Percentiles rank a stretch among this genome's conserved stretches.
These are phyloP conservation scores for Xanthorhoe designata DNA, from an alignment of 2,888 invertebrate genomes.

Conservation along the genomic window DNA sequence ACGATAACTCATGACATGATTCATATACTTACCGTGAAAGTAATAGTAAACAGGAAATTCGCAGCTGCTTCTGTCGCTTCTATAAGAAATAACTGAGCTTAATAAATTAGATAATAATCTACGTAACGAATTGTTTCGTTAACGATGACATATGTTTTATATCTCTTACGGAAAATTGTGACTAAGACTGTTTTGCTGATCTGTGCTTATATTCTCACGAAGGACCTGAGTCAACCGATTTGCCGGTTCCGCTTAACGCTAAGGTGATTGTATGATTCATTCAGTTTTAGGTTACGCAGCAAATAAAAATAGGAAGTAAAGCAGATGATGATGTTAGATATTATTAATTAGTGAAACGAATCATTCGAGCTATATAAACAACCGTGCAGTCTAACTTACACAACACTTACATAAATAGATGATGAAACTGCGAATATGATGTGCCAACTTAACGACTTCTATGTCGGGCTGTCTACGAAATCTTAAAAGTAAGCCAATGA, in stretches of 20 bases:
- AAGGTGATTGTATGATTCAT: constrained; percentile 39
- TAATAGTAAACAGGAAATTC: constrained; percentile 32
- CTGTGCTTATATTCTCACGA: constrained; percentile 49
- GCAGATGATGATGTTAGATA: constrained; percentile 17
- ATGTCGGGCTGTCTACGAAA: constrained; percentile 51
- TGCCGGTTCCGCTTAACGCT: constrained; percentile 56
- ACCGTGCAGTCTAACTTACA: constrained; percentile 70
- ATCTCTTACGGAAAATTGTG: constrained; percentile 25
- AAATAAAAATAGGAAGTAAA: constrained; percentile 22
- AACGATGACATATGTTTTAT: constrained; percentile 17
- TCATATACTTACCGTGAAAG: constrained; percentile 40
- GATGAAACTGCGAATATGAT: constrained; percentile 71
- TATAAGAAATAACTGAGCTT: neutral
- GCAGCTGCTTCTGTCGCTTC: constrained; percentile 9
- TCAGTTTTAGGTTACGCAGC: constrained; percentile 15
- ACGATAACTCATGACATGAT: constrained; percentile 45
- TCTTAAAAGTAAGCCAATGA: constrained; percentile 19
- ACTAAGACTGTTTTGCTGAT: constrained; percentile 35
- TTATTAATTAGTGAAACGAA: constrained; percentile 26
- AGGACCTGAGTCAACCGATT: constrained; percentile 61
- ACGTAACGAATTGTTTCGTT: constrained; percentile 9
- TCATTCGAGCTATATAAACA: constrained; percentile 43
- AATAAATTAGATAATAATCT: constrained; percentile 1
- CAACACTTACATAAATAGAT: constrained; percentile 77
- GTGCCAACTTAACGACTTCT: constrained; percentile 68